phyloP scores from a whole-genome alignment of 2,113 vertebrate genomes.

The Cyphomyrus plagiostoma region DNA sequence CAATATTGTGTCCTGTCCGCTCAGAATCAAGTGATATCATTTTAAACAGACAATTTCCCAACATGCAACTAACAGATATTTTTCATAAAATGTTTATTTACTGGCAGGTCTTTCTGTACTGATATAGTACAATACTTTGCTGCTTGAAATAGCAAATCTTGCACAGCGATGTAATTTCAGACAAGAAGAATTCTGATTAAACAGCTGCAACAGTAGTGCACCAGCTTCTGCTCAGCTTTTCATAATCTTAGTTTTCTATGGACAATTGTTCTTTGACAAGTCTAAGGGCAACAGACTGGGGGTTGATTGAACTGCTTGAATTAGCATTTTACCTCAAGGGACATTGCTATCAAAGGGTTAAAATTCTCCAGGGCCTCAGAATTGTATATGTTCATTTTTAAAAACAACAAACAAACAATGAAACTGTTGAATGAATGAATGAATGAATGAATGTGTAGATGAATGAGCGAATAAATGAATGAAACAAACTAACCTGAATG shows the following conservation, averaged over 20 bases:
- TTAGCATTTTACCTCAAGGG: neutral
- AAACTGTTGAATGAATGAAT: neutral
- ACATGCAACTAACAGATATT: neutral
- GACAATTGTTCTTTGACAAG: neutral
- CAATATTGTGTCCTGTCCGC: neutral
- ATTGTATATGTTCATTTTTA: neutral
- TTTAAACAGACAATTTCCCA: neutral
- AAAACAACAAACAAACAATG: neutral
- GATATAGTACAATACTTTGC: neutral
- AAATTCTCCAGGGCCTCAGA: neutral
- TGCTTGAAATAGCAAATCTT: neutral
- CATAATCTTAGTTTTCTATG: neutral
- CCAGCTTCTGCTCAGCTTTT: neutral
- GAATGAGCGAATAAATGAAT: neutral
- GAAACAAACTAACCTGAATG: neutral
- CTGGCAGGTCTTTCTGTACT: neutral
- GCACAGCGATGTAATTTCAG: neutral
- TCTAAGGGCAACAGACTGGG: neutral
- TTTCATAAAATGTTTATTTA: neutral
- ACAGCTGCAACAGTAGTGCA: neutral
- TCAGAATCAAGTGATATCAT: neutral
- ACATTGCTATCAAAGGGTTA: neutral
- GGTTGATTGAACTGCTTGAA: neutral
- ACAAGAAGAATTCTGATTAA: neutral
- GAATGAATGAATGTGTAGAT: neutral